Base-by-base conservation (phyloP, 2,888 invertebrate genomes). In the Volucella inflata region DNA sequence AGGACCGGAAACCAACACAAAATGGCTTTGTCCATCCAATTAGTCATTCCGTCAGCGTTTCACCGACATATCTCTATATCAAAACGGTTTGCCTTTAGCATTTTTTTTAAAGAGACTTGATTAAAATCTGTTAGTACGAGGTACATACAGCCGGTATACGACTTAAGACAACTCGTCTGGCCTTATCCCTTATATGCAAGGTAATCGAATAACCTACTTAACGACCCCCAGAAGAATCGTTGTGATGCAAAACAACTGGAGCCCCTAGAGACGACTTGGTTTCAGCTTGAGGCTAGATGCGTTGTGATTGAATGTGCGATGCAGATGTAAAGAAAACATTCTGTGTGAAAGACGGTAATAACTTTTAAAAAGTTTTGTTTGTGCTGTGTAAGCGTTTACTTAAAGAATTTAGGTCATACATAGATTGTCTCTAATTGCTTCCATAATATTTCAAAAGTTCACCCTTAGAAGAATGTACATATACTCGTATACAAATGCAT, bases 371-470 rank as follows among this genome's bases (percentile, higher is more conserved):
- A 71, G 81, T 30, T 60, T 71, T 81, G 59, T 82, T 82, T 77
- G 55, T 46, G 60, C 44, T 3, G 40, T 59, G 48, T 44, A 12
- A 80, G 55, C 62, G 65, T 77, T 82, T 76, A 60, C 77, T 65
- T 71, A 21, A 17, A 14, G 48, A 64, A 83, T 74, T 64, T 30
- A 57, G 83, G 83, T 74, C 83, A 78, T 62, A 78, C 51, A 72
- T 72, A 68, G 55, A 83, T 83, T 83, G 62, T 21, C 55, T 55
- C 21, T 67, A 74, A 78, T 83, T 83, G 74, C 46, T 72, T 74
- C 30, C n/a, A n/a, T n/a, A n/a, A n/a, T 30, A 30, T 30, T 30
- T 30, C 6, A 30, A 30, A 30, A 30, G 30, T 30, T 6, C 30
- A 1, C 30, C 30, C 30, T 30, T 30, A 30, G 6, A 30, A 30